Conservation (phyloP, 2,797 vertebrate genomes). For the Benthosema pterotum region DNA sequence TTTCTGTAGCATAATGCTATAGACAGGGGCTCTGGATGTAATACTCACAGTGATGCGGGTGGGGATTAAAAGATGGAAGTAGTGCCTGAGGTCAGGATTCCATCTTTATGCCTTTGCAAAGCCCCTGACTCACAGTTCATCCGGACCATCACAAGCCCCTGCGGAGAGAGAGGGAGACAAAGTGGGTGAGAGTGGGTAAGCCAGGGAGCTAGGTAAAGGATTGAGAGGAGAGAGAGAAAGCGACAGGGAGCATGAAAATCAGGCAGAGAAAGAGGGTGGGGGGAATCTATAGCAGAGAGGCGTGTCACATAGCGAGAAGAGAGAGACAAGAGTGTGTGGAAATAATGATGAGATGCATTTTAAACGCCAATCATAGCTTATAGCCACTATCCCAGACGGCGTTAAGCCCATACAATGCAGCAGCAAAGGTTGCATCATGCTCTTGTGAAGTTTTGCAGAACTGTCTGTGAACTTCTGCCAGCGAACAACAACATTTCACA, state of each 20-base stretch:
- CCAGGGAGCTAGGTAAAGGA: not conserved
- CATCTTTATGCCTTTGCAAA: conserved; percentile 36
- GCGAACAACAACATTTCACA: not conserved
- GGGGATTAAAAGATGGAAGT: conserved; percentile 31
- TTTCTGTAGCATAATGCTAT: not conserved
- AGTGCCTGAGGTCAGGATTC: conserved; percentile 42
- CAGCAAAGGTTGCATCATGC: no score
- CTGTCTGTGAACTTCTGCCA: conserved; percentile 2
- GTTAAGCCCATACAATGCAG: no score
- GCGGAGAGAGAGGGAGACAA: conserved; percentile 13
- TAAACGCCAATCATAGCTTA: no score
- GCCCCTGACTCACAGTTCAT: conserved; percentile 28
- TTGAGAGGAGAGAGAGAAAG: no score
- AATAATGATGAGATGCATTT: no score
- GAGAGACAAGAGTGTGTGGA: no score
- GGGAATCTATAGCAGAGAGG: no score
- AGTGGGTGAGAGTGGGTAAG: not conserved
- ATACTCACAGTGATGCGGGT: conserved; percentile 38
- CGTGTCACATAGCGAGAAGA: no score
- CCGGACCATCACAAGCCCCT: conserved; percentile 31
- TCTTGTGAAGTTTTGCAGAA: not conserved
- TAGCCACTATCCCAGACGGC: no score
- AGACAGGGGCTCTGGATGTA: conserved; percentile 1
- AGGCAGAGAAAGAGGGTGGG: no score
- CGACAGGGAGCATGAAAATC: no score